phyloP scores from a whole-genome alignment of 2,888 invertebrate species.

The Drosophila siamana region DNA sequence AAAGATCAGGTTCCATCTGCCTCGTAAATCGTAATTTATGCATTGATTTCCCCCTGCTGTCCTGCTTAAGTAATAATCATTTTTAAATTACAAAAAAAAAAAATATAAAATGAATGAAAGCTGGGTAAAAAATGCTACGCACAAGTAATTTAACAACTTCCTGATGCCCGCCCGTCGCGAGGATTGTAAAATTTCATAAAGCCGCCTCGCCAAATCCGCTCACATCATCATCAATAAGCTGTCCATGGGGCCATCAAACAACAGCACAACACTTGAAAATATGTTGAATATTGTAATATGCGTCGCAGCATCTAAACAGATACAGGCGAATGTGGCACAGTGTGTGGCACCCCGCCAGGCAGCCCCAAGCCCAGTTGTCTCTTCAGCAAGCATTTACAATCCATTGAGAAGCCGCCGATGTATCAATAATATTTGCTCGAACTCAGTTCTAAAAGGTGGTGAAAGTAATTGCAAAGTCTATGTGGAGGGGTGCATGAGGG shows the following conservation, averaged over 20 bases:
- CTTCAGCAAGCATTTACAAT: constrained; percentile 72
- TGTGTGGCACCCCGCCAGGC: constrained; percentile 48
- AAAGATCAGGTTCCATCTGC: constrained; percentile 69
- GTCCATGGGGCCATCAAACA: constrained; percentile 41
- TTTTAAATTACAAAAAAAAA: constrained; percentile 68
- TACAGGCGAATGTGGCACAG: constrained; percentile 17
- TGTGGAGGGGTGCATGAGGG: background rate
- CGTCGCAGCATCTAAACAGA: constrained; percentile 50
- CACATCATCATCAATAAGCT: constrained; percentile 76
- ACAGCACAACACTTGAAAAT: constrained; percentile 76
- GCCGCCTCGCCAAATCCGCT: constrained; percentile 52
- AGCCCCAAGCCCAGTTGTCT: constrained; percentile 47
- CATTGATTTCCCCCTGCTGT: constrained; percentile 64
- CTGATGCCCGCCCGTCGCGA: constrained; percentile 66
- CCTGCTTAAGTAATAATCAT: constrained; percentile 67
- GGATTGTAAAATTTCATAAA: constrained; percentile 70
- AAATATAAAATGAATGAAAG: constrained; percentile 11
- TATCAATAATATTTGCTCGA: constrained; percentile 75
- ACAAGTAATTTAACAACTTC: constrained; percentile 73
- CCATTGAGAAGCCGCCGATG: constrained; percentile 78
- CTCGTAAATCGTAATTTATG: constrained; percentile 71
- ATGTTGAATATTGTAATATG: constrained; percentile 75
- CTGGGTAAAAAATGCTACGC: constrained; percentile 28
- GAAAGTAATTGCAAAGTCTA: constrained; percentile 63
- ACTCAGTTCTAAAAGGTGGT: constrained; percentile 66